Percentiles rank a stretch among this genome's conserved stretches.
phyloP scores from a whole-genome alignment of 2,888 invertebrate genomes.

The Acronicta alni region DNA sequence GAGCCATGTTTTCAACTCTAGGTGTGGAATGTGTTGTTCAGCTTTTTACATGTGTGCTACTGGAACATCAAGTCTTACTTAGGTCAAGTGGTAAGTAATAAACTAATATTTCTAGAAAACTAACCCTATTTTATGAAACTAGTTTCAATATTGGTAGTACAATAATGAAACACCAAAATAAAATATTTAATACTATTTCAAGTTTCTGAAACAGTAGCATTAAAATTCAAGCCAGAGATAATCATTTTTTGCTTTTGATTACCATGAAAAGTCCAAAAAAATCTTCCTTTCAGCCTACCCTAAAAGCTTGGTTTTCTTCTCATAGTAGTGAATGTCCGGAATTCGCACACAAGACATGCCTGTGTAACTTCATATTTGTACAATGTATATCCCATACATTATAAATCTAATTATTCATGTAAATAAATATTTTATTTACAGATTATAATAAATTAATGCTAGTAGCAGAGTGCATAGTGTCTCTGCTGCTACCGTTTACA shows the following conservation, averaged over 20 bases:
- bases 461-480: slow-evolving; percentile 97
- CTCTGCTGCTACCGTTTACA: slow-evolving; percentile 97
- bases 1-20: slow-evolving; percentile 95
- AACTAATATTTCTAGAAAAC: neutral
- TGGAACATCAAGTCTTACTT: slow-evolving; percentile 98
- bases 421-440: slow-evolving; percentile 77
- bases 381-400: no score
- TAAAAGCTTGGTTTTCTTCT: no score
- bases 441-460: slow-evolving; percentile 98
- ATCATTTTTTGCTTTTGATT: no score
- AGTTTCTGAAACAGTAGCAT: no score
- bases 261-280: no score
- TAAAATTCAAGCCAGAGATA: no score
- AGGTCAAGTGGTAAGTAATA: slow-evolving; percentile 94
- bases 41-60: slow-evolving; percentile 97
- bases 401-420: no score
- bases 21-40: slow-evolving; percentile 98
- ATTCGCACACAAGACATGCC: no score
- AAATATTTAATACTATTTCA: no score
- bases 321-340: no score
- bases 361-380: no score
- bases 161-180: neutral
- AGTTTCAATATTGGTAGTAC: neutral
- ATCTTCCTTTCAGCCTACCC: no score
- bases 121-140: neutral